Evolutionary conservation across 2,888 invertebrate species (phyloP).

Genomic region (Machimus atricapillus): DNA sequence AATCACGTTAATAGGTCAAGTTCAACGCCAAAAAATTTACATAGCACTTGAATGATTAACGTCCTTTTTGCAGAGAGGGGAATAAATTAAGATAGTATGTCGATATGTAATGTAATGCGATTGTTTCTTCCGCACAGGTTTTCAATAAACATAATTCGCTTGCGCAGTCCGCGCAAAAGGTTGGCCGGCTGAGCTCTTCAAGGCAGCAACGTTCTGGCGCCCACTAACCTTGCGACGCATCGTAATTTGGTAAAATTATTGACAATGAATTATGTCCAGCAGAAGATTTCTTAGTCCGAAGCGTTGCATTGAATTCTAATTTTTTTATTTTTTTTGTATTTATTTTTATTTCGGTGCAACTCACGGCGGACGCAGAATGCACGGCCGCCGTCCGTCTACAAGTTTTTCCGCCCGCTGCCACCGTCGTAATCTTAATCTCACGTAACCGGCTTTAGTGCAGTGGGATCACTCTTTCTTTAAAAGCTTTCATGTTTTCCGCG

Average conservation of each 20-base stretch:
- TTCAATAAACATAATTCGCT: slow-evolving; percentile 5
- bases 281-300: background rate
- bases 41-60: slow-evolving; percentile 13
- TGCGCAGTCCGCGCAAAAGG: background rate
- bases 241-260: slow-evolving; percentile 21
- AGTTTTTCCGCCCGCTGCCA: background rate
- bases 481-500: background rate
- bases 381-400: background rate
- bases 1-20: slow-evolving; percentile 23
- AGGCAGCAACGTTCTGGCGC: background rate
- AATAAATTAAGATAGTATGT: background rate
- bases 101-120: background rate
- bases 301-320: background rate
- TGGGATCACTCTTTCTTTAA: background rate
- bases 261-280: slow-evolving; percentile 1
- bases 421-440: background rate
- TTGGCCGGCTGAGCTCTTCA: background rate
- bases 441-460: background rate
- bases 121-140: slow-evolving; percentile 14
- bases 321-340: no score
- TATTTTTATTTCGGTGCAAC: background rate
- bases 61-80: slow-evolving; percentile 15
- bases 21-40: slow-evolving; percentile 1
- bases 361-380: background rate
- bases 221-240: slow-evolving; percentile 1